Evolutionary conservation across 1,140 invertebrate genomes (phyloP), one percentile per base, ranked within the genome.

Genomic region (Linepithema humile): DNA sequence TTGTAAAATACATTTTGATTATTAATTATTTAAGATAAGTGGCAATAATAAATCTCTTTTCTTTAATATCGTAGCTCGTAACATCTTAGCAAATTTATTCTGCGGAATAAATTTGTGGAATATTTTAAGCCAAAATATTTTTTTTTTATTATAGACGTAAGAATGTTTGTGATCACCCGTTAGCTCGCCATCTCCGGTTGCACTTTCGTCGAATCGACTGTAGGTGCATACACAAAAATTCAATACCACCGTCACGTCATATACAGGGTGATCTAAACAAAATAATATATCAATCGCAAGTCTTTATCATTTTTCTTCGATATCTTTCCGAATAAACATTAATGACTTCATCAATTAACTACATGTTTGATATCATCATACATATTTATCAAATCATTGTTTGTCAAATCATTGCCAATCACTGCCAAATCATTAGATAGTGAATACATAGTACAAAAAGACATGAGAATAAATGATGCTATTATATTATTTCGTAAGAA

Each of bases 201-300:
- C 92, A 93, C 92, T 94, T 93, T 93, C 90, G 92, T 92, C 91
- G 93, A 93, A 93, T 93, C 93, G 92, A 93, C 92, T 92, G 90
- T 93, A 92, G 59, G 91, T 88, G 87, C 91, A 93, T 91, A 90
- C 88, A 94, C 92, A 94, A 94, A 94, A 94, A 94, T 94, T 94
- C 93, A 93, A 94, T 94, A 94, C 92, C 90, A 90, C 89, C 89
- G 64, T 70, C 48, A 48, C 60, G 26, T 29, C n/a, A 9, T 29
- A n/a, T 43, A 80, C 9, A 69, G 75, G 64, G 75, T 80, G 75
- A 69, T 55, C 26, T 43, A 55, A 80, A 80, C 10, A 70, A 5
- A 67, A 69, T 40, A n/a, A n/a, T 29, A 20, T 9, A 3, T 20
- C 10, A 26, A 40, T 40, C n/a, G 35, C 40, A 23, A 6, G 7